Conservation (phyloP, 2,113 vertebrate species). For the Ramphastos sulfuratus region DNA sequence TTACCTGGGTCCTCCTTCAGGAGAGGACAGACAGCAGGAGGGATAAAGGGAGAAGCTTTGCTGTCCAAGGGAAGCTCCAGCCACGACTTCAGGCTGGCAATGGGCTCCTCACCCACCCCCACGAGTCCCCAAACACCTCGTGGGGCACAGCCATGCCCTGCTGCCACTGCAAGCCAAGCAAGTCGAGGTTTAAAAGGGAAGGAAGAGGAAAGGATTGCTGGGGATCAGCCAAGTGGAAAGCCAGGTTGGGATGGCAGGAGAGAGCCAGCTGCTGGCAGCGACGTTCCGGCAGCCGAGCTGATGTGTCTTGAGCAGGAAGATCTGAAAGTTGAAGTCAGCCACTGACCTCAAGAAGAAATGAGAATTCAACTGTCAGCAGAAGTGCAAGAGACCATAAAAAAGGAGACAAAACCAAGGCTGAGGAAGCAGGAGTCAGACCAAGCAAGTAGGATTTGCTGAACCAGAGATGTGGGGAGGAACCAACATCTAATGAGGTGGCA, state of each 20-base stretch:
- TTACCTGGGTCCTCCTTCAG: too few species aligned
- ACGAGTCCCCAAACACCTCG: accelerated
- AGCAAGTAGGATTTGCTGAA: conserved; percentile 32
- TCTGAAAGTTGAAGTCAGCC: background rate
- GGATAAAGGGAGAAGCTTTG: background rate
- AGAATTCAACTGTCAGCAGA: conserved; percentile 41
- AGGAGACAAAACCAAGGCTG: background rate
- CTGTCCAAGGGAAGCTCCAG: background rate
- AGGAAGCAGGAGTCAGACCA: background rate
- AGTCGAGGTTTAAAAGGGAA: background rate
- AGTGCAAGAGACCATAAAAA: background rate
- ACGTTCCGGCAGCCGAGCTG: background rate
- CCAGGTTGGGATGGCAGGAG: background rate
- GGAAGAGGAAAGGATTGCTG: background rate
- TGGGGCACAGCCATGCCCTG: background rate
- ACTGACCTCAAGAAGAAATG: conserved; percentile 38
- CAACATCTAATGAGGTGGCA: conserved; percentile 44
- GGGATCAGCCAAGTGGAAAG: background rate
- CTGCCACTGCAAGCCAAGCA: background rate
- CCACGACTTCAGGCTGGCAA: background rate
- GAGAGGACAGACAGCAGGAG: background rate
- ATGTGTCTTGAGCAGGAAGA: accelerated
- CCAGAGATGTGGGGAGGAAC: conserved; percentile 10
- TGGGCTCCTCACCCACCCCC: background rate
- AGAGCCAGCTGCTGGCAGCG: background rate